phyloP scores from a whole-genome alignment of 2,797 vertebrate genomes.

The Anas bahamensis region DNA sequence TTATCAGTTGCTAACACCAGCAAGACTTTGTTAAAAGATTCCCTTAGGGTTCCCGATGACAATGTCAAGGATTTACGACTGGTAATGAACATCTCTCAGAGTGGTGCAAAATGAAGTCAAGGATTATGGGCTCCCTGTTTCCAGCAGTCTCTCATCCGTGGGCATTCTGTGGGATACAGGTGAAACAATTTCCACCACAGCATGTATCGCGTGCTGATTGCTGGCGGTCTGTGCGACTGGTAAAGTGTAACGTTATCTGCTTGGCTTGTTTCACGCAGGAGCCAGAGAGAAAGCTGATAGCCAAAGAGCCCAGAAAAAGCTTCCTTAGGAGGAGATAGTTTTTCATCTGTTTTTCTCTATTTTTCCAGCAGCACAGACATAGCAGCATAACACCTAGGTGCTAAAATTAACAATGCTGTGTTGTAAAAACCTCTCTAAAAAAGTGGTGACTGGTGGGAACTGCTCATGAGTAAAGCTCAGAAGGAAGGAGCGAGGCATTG shows the following conservation, averaged over 20 bases:
- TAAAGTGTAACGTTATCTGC: neutral
- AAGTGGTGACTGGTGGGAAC: slow-evolving; percentile 6
- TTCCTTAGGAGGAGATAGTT: neutral
- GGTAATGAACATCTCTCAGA: neutral
- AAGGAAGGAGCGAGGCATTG: neutral
- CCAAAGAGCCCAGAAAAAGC: neutral
- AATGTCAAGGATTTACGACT: neutral
- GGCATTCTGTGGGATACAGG: neutral
- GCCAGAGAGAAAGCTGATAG: neutral
- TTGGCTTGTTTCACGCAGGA: neutral
- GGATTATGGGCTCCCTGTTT: neutral
- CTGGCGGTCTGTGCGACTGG: neutral
- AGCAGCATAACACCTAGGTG: slow-evolving; percentile 11
- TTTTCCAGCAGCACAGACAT: neutral
- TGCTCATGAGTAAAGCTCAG: slow-evolving; percentile 3
- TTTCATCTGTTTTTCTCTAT: neutral
- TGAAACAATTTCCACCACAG: neutral
- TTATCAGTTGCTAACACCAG: neutral
- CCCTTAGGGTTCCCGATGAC: neutral
- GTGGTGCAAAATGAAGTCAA: neutral
- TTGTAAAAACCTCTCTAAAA: slow-evolving; percentile 6
- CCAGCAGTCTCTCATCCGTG: neutral
- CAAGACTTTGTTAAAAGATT: neutral
- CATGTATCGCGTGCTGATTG: neutral
- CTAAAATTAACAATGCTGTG: slow-evolving; percentile 40